phyloP scores from a whole-genome alignment of 1,140 invertebrate species.

The Matsumurasca onukii region DNA sequence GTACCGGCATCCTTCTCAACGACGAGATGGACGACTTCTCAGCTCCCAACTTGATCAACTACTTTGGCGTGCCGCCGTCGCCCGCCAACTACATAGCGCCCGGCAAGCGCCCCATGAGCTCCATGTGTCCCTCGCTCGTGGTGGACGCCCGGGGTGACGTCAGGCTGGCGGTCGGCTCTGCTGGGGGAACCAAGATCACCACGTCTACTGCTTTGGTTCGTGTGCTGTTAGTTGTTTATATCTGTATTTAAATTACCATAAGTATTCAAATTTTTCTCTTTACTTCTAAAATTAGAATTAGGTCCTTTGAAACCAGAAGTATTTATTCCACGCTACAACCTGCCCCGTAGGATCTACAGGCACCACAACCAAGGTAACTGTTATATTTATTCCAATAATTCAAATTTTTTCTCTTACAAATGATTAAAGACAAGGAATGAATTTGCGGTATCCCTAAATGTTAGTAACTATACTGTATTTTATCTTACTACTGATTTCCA shows the following conservation, averaged over 20 bases:
- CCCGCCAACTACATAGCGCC: conserved; percentile 76
- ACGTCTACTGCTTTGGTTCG: conserved; percentile 72
- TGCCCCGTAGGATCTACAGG: too few species aligned
- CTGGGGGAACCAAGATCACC: conserved; percentile 89
- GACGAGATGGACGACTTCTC: conserved; percentile 97
- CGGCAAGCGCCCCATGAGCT: conserved; percentile 84
- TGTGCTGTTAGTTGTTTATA: conserved; percentile 8
- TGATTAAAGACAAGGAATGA: too few species aligned
- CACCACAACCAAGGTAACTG: too few species aligned
- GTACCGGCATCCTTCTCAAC: conserved; percentile 89
- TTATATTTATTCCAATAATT: too few species aligned
- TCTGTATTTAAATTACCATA: neutral
- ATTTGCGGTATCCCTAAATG: too few species aligned
- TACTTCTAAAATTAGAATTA: too few species aligned
- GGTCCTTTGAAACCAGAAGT: too few species aligned
- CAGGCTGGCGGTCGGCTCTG: conserved; percentile 74
- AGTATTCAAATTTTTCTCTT: too few species aligned
- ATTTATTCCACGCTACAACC: too few species aligned
- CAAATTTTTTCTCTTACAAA: too few species aligned
- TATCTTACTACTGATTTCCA: too few species aligned
- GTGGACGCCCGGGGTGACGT: conserved; percentile 63
- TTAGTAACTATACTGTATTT: too few species aligned
- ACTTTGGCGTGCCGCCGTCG: conserved; percentile 77
- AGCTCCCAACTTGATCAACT: conserved; percentile 72
- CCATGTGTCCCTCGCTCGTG: conserved; percentile 85